phyloP scores from a whole-genome alignment of 53 echinoderm and acorn worm genomes.

The Arbacia lixula region DNA sequence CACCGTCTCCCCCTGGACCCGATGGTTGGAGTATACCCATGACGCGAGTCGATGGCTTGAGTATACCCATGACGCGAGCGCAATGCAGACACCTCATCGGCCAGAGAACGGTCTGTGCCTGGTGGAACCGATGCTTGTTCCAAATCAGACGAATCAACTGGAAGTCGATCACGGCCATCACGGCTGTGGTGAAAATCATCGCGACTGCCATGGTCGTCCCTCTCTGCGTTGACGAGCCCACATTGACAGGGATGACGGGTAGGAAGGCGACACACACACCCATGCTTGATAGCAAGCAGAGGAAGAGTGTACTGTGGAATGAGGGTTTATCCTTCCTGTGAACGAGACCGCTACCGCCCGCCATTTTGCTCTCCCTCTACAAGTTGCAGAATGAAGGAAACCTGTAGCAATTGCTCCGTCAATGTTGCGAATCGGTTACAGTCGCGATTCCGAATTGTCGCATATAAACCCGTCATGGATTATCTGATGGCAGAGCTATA shows the following conservation, averaged over 20 bases:
- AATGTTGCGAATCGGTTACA: too few species aligned
- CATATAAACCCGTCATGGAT: too few species aligned
- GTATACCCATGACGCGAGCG: not conserved
- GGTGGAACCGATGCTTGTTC: not conserved
- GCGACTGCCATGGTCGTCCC: not conserved
- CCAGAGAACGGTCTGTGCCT: constrained; percentile 12
- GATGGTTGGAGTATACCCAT: too few species aligned
- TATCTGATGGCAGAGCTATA: too few species aligned
- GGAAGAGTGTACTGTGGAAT: constrained; percentile 3
- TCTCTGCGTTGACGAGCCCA: not conserved
- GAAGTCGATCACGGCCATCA: not conserved
- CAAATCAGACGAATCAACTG: constrained; percentile 22
- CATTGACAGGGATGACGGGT: constrained; percentile 1
- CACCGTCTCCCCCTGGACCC: too few species aligned
- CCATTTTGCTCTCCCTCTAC: too few species aligned
- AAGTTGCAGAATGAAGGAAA: too few species aligned
- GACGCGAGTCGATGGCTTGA: too few species aligned
- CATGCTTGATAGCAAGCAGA: constrained; percentile 26
- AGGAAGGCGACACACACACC: constrained; percentile 26
- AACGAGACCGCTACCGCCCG: too few species aligned
- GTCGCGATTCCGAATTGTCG: too few species aligned
- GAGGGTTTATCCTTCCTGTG: not conserved
- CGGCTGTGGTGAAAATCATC: not conserved
- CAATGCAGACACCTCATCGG: constrained; percentile 21
- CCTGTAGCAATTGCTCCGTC: too few species aligned